A percentile compares a stretch with the other conserved stretches of the same genome.
Conservation (phyloP, 2,113 vertebrate genomes). For the Craseonycteris thonglongyai region DNA sequence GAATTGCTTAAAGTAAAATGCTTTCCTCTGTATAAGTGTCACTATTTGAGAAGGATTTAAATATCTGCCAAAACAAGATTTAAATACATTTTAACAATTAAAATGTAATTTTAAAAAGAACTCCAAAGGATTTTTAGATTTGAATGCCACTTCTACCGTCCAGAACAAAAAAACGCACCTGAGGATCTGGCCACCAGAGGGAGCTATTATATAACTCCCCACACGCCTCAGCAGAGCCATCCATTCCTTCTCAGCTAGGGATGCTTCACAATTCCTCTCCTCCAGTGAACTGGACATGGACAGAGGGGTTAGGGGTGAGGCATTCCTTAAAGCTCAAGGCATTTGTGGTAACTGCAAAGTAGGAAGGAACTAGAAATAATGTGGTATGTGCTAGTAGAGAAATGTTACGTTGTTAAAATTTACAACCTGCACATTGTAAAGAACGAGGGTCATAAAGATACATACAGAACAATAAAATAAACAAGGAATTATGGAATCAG, state of each 20-base stretch:
- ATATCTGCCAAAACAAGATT: not conserved
- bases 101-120: not conserved
- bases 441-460: not conserved
- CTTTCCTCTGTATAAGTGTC: not conserved
- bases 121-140: not conserved
- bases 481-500: not conserved
- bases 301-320: not conserved
- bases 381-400: not conserved
- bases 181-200: conserved; percentile 43
- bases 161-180: not conserved
- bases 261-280: not conserved
- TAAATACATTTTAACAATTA: not conserved
- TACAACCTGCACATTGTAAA: not conserved
- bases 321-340: not conserved
- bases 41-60: not conserved
- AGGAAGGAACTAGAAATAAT: not conserved
- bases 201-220: not conserved
- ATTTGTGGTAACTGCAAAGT: not conserved
- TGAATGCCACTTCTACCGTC: not conserved
- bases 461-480: not conserved
- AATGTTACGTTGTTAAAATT: not conserved
- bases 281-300: not conserved
- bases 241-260: rapidly evolving
- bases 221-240: rapidly evolving
- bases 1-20: not conserved